These are phyloP conservation scores for Dallia pectoralis DNA, from an alignment of 2,797 vertebrate genomes.

Conservation along the genomic window DNA sequence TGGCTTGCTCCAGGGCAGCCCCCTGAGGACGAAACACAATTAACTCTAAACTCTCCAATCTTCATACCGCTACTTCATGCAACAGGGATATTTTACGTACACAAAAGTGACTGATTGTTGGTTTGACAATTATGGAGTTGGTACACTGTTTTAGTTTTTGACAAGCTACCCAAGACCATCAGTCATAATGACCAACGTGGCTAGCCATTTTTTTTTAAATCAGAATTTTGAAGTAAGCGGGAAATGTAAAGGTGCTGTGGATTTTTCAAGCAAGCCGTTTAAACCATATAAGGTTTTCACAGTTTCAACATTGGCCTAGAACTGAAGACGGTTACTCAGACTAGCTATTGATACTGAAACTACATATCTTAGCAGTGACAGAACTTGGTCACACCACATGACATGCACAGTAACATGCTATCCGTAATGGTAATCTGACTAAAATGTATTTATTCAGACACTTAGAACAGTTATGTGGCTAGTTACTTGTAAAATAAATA, in stretches of 20 bases:
- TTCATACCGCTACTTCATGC: background rate
- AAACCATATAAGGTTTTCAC: no score
- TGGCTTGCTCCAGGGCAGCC: conserved; percentile 90
- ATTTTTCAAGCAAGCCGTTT: no score
- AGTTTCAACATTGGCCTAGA: no score
- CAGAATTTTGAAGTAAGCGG: no score
- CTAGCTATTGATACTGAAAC: background rate
- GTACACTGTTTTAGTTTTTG: background rate
- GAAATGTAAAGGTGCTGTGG: no score
- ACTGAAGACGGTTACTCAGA: background rate
- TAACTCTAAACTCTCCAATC: background rate
- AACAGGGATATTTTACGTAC: background rate
- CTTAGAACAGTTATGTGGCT: background rate
- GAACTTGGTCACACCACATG: background rate
- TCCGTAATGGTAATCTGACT: background rate
- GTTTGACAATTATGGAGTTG: background rate
- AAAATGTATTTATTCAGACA: background rate
- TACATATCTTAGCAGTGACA: no score
- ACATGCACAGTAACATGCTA: background rate
- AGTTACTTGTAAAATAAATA: background rate
- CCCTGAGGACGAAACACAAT: conserved; percentile 69
- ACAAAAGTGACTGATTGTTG: background rate
- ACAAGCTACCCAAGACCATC: no score
- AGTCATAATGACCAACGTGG: no score
- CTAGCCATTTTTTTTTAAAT: no score